phyloP scores from a whole-genome alignment of 2,797 vertebrate species.

The Bradypodion ventrale region DNA sequence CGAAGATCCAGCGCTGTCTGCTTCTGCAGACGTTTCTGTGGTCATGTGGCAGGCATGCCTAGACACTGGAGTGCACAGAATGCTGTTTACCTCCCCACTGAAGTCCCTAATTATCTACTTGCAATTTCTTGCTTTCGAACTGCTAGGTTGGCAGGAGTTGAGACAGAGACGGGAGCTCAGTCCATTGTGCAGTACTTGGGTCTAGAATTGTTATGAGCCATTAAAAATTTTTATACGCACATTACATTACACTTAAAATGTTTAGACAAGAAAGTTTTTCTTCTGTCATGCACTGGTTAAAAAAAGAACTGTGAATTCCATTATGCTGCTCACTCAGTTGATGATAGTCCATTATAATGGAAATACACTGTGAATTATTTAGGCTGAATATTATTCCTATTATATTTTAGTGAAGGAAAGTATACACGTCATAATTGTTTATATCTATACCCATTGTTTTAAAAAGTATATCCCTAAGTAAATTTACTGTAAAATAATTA shows the following conservation, averaged over 20 bases:
- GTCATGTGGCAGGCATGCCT: too few species aligned
- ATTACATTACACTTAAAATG: not conserved
- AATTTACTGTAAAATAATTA: not conserved
- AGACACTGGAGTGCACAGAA: too few species aligned
- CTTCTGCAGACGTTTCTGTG: too few species aligned
- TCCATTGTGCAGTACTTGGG: too few species aligned
- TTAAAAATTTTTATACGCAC: not conserved
- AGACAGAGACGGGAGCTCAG: too few species aligned
- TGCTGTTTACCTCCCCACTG: too few species aligned
- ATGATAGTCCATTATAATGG: not conserved
- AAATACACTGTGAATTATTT: slow-evolving; percentile 16
- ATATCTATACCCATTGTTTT: not conserved
- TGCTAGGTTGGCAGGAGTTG: too few species aligned
- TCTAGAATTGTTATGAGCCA: not conserved
- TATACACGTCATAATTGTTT: not conserved
- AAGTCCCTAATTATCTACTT: too few species aligned
- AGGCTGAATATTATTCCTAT: slow-evolving; percentile 1
- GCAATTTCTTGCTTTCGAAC: too few species aligned
- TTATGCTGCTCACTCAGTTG: not conserved
- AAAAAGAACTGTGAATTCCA: not conserved
- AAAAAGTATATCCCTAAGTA: not conserved
- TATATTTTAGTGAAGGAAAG: slow-evolving; percentile 4
- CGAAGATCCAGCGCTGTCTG: too few species aligned
- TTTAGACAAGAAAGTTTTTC: not conserved
- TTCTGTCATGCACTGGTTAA: not conserved